These are phyloP conservation scores for Argyra leucocephala DNA, from an alignment of 2,888 invertebrate species.

Conservation along the genomic window DNA sequence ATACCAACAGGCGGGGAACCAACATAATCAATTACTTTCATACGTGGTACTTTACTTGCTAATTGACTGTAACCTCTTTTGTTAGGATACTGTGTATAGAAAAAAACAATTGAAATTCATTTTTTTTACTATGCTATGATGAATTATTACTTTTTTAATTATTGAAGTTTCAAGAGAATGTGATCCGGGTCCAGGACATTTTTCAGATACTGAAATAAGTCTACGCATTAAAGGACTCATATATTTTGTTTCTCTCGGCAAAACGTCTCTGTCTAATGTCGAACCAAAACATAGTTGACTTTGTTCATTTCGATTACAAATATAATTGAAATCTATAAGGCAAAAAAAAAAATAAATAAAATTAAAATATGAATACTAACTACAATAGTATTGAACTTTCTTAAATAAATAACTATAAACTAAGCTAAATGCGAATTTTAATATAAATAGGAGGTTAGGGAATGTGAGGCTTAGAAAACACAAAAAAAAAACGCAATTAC, in stretches of 20 bases:
- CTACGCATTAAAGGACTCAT: slow-evolving; percentile 47
- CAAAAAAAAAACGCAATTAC: too few species aligned
- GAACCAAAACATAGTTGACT: slow-evolving; percentile 49
- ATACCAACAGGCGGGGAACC: slow-evolving; percentile 32
- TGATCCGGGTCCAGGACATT: slow-evolving; percentile 31
- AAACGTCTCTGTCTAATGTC: slow-evolving; percentile 43
- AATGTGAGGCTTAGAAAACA: too few species aligned
- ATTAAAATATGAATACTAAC: too few species aligned
- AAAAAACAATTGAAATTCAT: background rate
- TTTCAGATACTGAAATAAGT: slow-evolving; percentile 30
- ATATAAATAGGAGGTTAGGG: too few species aligned
- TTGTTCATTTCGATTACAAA: slow-evolving; percentile 45
- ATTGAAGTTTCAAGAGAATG: slow-evolving; percentile 26
- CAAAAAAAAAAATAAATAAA: background rate
- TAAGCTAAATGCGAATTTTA: too few species aligned
- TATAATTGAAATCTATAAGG: slow-evolving; percentile 48
- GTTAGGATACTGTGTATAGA: slow-evolving; percentile 30
- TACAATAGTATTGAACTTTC: too few species aligned
- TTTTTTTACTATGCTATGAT: slow-evolving; percentile 10
- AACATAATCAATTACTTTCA: slow-evolving; percentile 13
- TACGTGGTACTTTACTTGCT: slow-evolving; percentile 32
- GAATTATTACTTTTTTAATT: slow-evolving; percentile 29
- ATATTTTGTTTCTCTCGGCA: slow-evolving; percentile 44
- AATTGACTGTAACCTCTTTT: slow-evolving; percentile 34
- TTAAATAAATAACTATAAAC: too few species aligned